Evolutionary conservation across 1,140 invertebrate species (phyloP).

Genomic region (Brachionus plicatilis): DNA sequence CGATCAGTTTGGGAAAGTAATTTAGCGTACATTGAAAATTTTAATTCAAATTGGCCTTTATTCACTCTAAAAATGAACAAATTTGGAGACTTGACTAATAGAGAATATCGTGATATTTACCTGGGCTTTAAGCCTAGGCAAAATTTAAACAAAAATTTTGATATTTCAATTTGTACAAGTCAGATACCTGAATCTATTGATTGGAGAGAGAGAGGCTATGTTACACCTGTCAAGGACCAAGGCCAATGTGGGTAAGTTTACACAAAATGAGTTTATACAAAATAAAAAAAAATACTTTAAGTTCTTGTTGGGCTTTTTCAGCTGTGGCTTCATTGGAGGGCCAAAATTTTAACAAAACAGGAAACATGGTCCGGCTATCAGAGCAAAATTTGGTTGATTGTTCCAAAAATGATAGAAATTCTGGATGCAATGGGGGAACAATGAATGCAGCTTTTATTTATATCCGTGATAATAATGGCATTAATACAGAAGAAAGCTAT

Average conservation of each 20-base stretch:
- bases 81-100: conserved; percentile 46
- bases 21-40: conserved; percentile 45
- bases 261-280: not conserved
- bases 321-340: conserved; percentile 47
- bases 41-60: conserved; percentile 46
- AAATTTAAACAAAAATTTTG: not conserved
- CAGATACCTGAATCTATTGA: conserved; percentile 9
- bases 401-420: conserved; percentile 44
- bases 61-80: conserved; percentile 49
- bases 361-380: conserved; percentile 45
- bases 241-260: not conserved
- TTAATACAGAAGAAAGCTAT: conserved; percentile 20
- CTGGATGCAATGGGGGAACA: conserved; percentile 50
- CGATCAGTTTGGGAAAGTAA: conserved; percentile 43
- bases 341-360: conserved; percentile 44
- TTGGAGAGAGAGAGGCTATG: not conserved
- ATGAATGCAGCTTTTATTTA: conserved; percentile 52
- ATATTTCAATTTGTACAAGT: not conserved
- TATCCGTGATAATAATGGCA: conserved; percentile 42
- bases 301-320: conserved; percentile 36
- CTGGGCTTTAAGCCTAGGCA: not conserved
- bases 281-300: not conserved
- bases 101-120: not conserved
- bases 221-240: conserved; percentile 32
- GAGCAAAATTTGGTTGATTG: conserved; percentile 51